Percentiles rank a stretch among this genome's conserved stretches.
Evolutionary conservation across 1,140 invertebrate genomes (phyloP).

Genomic region (Sarcophaga bullata): DNA sequence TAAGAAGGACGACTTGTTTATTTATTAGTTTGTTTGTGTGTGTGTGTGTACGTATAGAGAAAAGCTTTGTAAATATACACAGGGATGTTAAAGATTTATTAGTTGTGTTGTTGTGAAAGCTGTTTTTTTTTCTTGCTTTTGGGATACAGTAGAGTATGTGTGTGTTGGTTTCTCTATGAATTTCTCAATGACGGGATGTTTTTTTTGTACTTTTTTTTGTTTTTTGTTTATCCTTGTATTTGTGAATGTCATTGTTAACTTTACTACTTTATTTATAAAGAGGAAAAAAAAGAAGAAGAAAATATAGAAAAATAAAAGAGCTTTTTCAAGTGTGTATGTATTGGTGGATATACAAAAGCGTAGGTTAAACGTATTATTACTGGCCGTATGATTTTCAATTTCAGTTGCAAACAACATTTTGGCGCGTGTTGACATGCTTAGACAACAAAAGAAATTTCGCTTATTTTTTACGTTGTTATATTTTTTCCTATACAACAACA

Average conservation of each 20-base stretch:
- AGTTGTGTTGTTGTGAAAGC: neutral
- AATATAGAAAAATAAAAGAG: neutral
- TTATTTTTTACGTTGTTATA: constrained; percentile 33
- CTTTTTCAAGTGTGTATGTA: neutral
- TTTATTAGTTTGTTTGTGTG: neutral
- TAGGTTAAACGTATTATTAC: neutral
- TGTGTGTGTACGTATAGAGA: neutral
- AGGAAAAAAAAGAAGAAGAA: no score
- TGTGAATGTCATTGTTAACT: constrained; percentile 35
- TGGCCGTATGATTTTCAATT: constrained; percentile 12
- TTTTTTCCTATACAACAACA: constrained; percentile 29
- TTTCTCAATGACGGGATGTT: constrained; percentile 3
- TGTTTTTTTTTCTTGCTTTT: neutral
- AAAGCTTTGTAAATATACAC: neutral
- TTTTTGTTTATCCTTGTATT: constrained; percentile 32
- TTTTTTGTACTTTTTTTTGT: neutral
- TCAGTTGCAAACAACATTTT: constrained; percentile 65
- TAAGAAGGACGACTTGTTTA: neutral
- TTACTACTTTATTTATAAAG: neutral
- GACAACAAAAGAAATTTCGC: constrained; percentile 32
- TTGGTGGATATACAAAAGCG: neutral
- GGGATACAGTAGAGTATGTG: neutral
- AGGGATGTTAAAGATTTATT: neutral
- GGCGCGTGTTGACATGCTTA: constrained; percentile 64
- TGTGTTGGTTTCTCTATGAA: constrained; percentile 1